Conservation (phyloP, 2,888 invertebrate genomes). For the Alsophila aescularia region DNA sequence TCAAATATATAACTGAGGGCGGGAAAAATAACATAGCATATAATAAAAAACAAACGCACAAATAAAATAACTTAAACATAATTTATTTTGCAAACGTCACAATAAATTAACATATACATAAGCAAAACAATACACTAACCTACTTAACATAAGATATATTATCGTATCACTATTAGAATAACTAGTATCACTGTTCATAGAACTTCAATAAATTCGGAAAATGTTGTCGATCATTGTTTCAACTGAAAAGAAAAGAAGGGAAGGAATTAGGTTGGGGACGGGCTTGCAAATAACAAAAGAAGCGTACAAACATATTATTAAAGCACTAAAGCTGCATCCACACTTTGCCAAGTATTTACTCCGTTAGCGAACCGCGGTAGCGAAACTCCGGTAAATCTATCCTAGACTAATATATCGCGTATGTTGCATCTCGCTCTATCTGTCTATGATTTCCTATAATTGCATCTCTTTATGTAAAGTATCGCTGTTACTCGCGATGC, state of each 20-base stretch:
- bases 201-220: conserved; percentile 34
- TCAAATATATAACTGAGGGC: neutral
- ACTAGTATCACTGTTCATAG: conserved; percentile 46
- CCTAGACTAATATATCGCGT: too few relatives aligned
- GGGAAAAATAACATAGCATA: conserved; percentile 11
- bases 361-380: too few relatives aligned
- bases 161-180: conserved; percentile 47
- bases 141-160: conserved; percentile 16
- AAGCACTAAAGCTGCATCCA: neutral
- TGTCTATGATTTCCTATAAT: too few relatives aligned
- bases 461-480: too few relatives aligned
- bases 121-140: conserved; percentile 38
- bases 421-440: too few relatives aligned
- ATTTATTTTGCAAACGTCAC: conserved; percentile 44
- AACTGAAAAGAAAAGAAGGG: conserved; percentile 60
- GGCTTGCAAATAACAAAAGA: conserved; percentile 9
- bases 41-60: conserved; percentile 40
- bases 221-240: conserved; percentile 53
- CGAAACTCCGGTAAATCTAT: too few relatives aligned
- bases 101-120: conserved; percentile 4
- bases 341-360: too few relatives aligned
- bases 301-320: neutral
- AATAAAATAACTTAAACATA: conserved; percentile 24
- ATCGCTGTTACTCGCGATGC: too few relatives aligned
- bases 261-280: conserved; percentile 57